Conservation (phyloP, 2,888 invertebrate genomes). For the Mythimna loreyi region DNA sequence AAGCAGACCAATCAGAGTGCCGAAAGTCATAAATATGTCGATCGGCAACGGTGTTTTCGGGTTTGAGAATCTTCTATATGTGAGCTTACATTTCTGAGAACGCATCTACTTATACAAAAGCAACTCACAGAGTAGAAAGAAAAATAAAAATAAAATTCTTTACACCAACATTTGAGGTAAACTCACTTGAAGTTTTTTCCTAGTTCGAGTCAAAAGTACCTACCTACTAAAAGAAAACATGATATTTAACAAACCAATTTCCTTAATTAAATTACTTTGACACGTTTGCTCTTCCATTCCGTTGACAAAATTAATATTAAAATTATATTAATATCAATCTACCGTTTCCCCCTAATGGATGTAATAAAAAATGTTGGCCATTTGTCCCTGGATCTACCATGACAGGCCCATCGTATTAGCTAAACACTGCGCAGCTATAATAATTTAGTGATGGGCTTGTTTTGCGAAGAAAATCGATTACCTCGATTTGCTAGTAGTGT, state of each 20-base stretch:
- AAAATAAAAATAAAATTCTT: background rate
- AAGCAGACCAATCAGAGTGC: too few species aligned
- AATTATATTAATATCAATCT: constrained; percentile 44
- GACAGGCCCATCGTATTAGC: constrained; percentile 63
- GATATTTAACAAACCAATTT: constrained; percentile 20
- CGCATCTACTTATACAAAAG: too few species aligned
- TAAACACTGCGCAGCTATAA: constrained; percentile 59
- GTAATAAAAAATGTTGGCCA: constrained; percentile 57
- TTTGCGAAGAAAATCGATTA: background rate
- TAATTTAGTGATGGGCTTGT: constrained; percentile 38
- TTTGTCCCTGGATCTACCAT: constrained; percentile 56
- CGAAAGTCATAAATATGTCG: too few species aligned
- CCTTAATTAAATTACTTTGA: constrained; percentile 36
- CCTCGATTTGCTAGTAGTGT: background rate
- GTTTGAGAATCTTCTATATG: too few species aligned
- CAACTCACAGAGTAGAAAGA: too few species aligned
- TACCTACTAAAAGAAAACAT: constrained; percentile 1
- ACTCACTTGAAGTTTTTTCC: background rate
- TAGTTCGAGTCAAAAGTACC: background rate
- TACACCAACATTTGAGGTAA: background rate
- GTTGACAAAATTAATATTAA: constrained; percentile 39
- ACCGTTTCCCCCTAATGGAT: constrained; percentile 38
- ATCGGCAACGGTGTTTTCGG: too few species aligned
- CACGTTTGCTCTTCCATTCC: constrained; percentile 38
- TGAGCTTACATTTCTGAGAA: too few species aligned